Evolutionary conservation across 2,113 vertebrate species (phyloP).

Genomic region (Chascanopsetta lugubris): DNA sequence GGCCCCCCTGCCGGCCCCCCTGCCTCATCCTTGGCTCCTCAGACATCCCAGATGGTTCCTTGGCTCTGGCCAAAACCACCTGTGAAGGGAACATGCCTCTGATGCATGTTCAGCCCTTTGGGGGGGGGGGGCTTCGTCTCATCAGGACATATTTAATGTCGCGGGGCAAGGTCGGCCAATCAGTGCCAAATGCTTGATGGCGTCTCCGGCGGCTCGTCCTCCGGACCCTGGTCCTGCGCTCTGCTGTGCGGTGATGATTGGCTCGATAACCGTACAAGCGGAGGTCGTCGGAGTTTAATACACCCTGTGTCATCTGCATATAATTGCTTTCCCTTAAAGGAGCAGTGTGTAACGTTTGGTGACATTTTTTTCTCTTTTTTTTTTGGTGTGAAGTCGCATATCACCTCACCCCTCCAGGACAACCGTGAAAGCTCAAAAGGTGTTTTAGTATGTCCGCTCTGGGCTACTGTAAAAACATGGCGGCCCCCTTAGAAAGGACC

Average conservation of each 20-base stretch:
- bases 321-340: constrained; percentile 41
- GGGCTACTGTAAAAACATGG: too few species aligned
- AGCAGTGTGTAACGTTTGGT: too few species aligned
- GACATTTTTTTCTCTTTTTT: too few species aligned
- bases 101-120: constrained; percentile 51
- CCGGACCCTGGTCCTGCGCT: constrained; percentile 1
- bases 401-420: too few species aligned
- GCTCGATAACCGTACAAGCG: constrained; percentile 12
- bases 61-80: constrained; percentile 55
- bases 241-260: constrained; percentile 4
- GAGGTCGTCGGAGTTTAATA: constrained; percentile 14
- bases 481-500: too few species aligned
- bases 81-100: constrained; percentile 51
- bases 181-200: constrained; percentile 1
- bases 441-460: too few species aligned
- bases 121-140: constrained; percentile 45
- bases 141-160: constrained; percentile 43
- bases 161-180: constrained; percentile 59
- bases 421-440: too few species aligned
- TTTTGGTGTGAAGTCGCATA: too few species aligned
- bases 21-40: constrained; percentile 61
- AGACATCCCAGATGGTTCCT: constrained; percentile 61
- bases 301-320: constrained; percentile 7
- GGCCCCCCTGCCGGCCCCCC: constrained; percentile 64
- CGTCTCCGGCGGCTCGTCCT: constrained; percentile 12